These are phyloP conservation scores for Pipra filicauda DNA, from an alignment of 2,113 vertebrate genomes.

Conservation along the genomic window DNA sequence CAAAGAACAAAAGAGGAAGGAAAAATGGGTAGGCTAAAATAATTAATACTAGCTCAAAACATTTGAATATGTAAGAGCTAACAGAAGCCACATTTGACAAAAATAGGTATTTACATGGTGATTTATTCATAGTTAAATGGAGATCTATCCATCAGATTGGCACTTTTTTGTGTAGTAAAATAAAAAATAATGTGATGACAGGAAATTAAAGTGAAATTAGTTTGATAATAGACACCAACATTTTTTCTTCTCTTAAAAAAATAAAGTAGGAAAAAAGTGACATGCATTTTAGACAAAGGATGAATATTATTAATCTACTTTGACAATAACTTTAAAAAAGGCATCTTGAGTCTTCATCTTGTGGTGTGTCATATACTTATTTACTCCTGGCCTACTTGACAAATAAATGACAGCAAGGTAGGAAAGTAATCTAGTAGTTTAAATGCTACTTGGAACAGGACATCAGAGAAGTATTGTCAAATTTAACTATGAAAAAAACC, in stretches of 20 bases:
- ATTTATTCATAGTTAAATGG: neutral
- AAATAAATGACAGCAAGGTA: neutral
- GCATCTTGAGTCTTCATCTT: neutral
- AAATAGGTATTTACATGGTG: neutral
- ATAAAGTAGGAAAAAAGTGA: neutral
- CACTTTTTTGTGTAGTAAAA: neutral
- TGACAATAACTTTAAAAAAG: neutral
- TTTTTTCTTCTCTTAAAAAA: neutral
- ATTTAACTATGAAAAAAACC: neutral
- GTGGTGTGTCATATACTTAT: neutral
- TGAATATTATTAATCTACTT: neutral
- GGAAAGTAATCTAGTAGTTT: neutral
- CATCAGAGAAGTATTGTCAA: neutral
- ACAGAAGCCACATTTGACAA: neutral
- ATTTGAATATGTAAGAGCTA: neutral
- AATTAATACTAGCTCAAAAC: neutral
- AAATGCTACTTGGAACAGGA: neutral
- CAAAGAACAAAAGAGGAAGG: neutral
- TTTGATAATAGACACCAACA: neutral
- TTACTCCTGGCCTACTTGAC: neutral
- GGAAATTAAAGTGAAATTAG: conserved; percentile 13
- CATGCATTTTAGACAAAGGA: neutral
- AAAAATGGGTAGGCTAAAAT: neutral
- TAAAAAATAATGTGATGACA: neutral
- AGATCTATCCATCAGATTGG: neutral